Base-by-base conservation (phyloP, 2,888 invertebrate species). In the Cheilosia urbana region DNA sequence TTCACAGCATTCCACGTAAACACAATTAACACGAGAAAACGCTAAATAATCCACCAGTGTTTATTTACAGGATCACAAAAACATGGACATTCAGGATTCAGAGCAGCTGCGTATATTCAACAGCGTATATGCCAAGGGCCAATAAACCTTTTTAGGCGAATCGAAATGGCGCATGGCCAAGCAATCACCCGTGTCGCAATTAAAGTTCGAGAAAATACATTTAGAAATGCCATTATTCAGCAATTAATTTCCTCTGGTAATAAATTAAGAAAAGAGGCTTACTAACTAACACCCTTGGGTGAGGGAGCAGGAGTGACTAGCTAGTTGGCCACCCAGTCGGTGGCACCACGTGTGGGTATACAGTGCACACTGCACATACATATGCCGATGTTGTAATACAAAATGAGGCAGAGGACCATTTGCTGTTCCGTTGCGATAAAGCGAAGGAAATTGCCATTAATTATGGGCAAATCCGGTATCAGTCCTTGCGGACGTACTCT, bases 181-280 rank as follows among this genome's bases (percentile, higher is more conserved):
- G 51, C 45, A 58, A 60, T 65, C 51, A 65, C 49, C 71, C 40
- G 42, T 62, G 63, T 69, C 62, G 80, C 71, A 76, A 80, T 85
- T 71, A 76, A 80, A 85, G 84, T 80, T 85, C 65, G 76, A 66
- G 53, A 66, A 80, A 80, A 80, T 72, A 77, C 76, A 85, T 77
- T 85, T 77, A 77, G 85, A 81, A 84, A 68, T 58, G 68, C 81
- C 72, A 72, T 85, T 85, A 85, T 85, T 85, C 76, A 81, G 85
- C 81, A 77, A 81, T 85, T 85, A 81, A 85, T 85, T 85, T 85
- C 72, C 81, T 80, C 72, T 77, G 85, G 85, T 68, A 81, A 85
- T 85, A 85, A 85, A 85, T 85, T 77, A 81, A 72, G 85, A 72
- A 85, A 85, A 85, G 85, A 77, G 81, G 85, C 81, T 85, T 81